Base-by-base conservation (phyloP, 1,140 invertebrate species). In the Sesamia nonagrioides region DNA sequence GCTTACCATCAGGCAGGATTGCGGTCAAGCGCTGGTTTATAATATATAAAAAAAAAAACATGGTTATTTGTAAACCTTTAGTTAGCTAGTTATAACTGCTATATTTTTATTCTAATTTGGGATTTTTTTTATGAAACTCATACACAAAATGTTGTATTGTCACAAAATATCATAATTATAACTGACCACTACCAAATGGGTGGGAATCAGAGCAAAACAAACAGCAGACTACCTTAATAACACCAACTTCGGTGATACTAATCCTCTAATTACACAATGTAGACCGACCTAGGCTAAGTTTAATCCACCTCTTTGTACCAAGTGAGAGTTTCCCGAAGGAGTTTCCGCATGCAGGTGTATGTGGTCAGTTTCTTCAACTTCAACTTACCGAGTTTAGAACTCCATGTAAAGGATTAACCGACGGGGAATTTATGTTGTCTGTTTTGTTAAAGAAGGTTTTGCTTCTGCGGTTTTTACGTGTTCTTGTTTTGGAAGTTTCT, bases 261-360 rank as follows among this genome's bases (percentile, higher is more conserved):
- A 79, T 75, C 78, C 72, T 48, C 50, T 79, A 79, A 79, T 79
- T 79, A 79, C 78, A 79, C 50, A 75, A 79, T 79, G 75, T 75
- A 79, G 27, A 35, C 35, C 40, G 27, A n/a, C 13, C 61, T 63
- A 27, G 45, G n/a, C 60, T 21, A 75, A 79, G 27, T 75, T 79
- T 72, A 72, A 72, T 72, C 77, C 77, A 4, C 56, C 54, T 40
- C 78, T 79, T 79, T 79, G 78, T 79, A 69, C 61, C 50, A 60
- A 60, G 71, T 21, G 37, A 48, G 50, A 73, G 37, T 48, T 74
- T 75, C 71, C 45, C 58, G 13, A 58, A 63, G 69, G 72, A 69
- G 60, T 79, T 74, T 42, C 21, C 18, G 58, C 45, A 73, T 79
- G 69, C 50, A 79, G 52, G 79, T 73, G 74, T 40, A 63, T 52